Evolutionary conservation across 1,140 invertebrate species (phyloP).

Genomic region (Temnothorax curvispinosus): DNA sequence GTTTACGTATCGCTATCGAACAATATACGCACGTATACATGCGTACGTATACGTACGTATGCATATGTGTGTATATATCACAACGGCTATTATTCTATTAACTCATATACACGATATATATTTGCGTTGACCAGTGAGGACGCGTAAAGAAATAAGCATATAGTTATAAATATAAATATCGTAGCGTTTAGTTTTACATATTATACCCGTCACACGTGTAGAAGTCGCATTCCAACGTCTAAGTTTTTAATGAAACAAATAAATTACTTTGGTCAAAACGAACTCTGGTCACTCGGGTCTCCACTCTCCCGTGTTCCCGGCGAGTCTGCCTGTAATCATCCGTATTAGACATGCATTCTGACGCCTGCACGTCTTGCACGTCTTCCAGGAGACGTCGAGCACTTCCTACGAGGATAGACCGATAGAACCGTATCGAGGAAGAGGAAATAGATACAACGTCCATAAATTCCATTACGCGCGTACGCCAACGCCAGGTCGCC

Average conservation of each 20-base stretch:
- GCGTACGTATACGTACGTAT: constrained; percentile 12
- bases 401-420: not conserved
- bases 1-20: constrained; percentile 72
- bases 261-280: constrained; percentile 83
- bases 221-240: constrained; percentile 84
- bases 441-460: not conserved
- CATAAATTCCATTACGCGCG: not conserved
- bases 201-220: constrained; percentile 83
- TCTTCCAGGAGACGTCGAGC: not conserved
- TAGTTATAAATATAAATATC: constrained; percentile 80
- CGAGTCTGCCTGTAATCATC: not conserved
- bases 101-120: constrained; percentile 63
- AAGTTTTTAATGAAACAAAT: constrained; percentile 82
- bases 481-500: too few species aligned
- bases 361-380: not conserved
- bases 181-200: constrained; percentile 85
- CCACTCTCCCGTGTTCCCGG: not conserved
- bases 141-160: constrained; percentile 72
- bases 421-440: not conserved
- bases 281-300: not conserved
- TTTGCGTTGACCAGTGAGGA: constrained; percentile 75
- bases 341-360: not conserved
- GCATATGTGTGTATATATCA: not conserved
- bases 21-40: not conserved
- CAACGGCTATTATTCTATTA: constrained; percentile 64